Base-by-base conservation (phyloP, 2,113 vertebrate genomes). In the Entosphenus tridentatus region DNA sequence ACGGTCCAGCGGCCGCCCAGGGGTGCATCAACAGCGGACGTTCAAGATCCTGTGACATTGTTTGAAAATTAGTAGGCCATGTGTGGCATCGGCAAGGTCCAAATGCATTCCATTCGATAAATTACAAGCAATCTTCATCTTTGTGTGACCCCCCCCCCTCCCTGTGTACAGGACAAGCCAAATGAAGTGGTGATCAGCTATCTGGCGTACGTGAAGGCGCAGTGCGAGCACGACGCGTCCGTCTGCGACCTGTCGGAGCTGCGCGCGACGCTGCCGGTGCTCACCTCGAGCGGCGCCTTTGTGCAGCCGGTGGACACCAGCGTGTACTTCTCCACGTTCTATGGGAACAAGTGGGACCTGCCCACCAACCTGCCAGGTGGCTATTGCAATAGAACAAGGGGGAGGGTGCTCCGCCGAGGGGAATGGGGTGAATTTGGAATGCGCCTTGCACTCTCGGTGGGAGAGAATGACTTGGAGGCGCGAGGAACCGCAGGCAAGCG, bases 151-250 rank as follows among this genome's bases (percentile, higher is more conserved):
- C 21, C 21, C n/a, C n/a, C 18, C 55, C 7, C 21, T n/a, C 56
- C 17, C 18, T 56, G 6, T 10, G 57, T 11, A 11, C 71, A 84
- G 83, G 75, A 72, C 5, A 84, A 83, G 74, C 57, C 80, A 0
- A 67, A 77, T 17, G 16, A 73, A 2, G 78, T 81, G 71, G 76
- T 79, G 12, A 77, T 82, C 74, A 83, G 81, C 72, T 84, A 84
- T 74, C 67, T 83, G 73, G 76, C 81, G 70, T 84, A 83, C 75
- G 81, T 84, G 74, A 83, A 84, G 75, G 76, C 76, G 71, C 78
- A 84, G 69, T 78, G 78, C 68, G 69, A 75, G 70, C 72, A 73
- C 57, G 76, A 74, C 68, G 62, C 8, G 10, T 65, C 62, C 21
- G 62, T 65, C 62, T 65, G 62, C 21, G 78, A 80, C 57, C 77